Evolutionary conservation across 1,140 invertebrate species (phyloP).

Genomic region (Ceratoteleas bidentatus): DNA sequence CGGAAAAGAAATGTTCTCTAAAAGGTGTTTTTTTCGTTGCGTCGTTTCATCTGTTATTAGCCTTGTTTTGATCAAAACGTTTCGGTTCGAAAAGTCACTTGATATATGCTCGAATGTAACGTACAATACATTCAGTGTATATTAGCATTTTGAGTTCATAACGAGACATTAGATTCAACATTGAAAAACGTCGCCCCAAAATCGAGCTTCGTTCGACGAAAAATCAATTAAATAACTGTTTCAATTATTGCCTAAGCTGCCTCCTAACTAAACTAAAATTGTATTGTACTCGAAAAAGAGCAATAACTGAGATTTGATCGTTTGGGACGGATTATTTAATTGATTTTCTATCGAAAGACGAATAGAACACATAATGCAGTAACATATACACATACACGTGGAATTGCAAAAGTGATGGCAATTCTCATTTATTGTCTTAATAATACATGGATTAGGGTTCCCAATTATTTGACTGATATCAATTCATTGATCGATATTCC

Average conservation of each 20-base stretch:
- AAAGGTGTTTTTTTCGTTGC: conserved; percentile 18
- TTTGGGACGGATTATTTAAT: conserved; percentile 9
- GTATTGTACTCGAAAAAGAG: too few relatives aligned
- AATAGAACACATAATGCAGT: conserved; percentile 30
- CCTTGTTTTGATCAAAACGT: conserved; percentile 2
- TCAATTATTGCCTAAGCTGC: too few relatives aligned
- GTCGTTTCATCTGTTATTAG: not conserved
- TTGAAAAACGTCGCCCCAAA: conserved; percentile 34
- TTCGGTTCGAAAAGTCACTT: not conserved
- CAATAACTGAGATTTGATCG: too few relatives aligned
- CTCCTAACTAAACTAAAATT: too few relatives aligned
- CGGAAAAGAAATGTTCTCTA: too few relatives aligned
- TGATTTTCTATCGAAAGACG: conserved; percentile 22
- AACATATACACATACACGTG: conserved; percentile 44
- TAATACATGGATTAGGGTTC: conserved; percentile 30
- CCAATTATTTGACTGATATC: too few relatives aligned
- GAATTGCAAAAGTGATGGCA: conserved; percentile 14
- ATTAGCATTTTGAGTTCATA: conserved; percentile 5
- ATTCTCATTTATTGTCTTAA: conserved; percentile 51
- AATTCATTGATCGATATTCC: not conserved
- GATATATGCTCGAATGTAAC: conserved; percentile 6
- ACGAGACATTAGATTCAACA: conserved; percentile 37
- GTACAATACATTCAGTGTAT: conserved; percentile 18
- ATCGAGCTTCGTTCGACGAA: conserved; percentile 21
- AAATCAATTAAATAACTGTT: conserved; percentile 16